Evolutionary conservation across 2,797 vertebrate genomes (phyloP).

Genomic region (Hydrophis major): DNA sequence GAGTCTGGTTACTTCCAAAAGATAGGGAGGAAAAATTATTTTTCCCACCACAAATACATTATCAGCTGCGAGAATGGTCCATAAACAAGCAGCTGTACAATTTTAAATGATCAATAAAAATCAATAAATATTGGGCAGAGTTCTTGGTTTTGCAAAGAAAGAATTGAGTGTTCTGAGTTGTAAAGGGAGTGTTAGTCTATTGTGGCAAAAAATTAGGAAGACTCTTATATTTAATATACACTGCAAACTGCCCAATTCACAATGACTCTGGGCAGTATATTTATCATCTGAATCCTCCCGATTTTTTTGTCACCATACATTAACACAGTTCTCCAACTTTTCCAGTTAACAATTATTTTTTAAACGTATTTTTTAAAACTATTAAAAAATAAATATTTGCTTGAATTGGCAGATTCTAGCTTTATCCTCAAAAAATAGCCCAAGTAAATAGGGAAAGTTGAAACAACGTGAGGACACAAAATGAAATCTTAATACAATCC

Average conservation of each 20-base stretch:
- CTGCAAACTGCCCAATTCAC: background rate
- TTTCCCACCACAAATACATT: background rate
- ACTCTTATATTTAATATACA: background rate
- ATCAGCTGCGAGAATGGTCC: background rate
- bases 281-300: background rate
- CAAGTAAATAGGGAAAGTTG: background rate
- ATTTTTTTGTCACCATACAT: background rate
- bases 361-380: no score
- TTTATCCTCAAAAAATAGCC: background rate
- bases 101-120: background rate
- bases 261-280: no score
- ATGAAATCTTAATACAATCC: background rate
- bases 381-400: background rate
- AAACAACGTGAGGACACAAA: background rate
- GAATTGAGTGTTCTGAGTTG: background rate
- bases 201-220: background rate
- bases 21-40: background rate
- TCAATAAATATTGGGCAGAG: background rate
- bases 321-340: background rate
- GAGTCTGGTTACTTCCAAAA: background rate
- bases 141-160: background rate
- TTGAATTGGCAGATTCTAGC: background rate
- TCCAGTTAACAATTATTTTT: background rate
- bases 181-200: background rate
- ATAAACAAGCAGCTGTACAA: background rate